A percentile compares a stretch with the other conserved stretches of the same genome.
Conservation (phyloP, 1,140 invertebrate species). For the Artemia franciscana region DNA sequence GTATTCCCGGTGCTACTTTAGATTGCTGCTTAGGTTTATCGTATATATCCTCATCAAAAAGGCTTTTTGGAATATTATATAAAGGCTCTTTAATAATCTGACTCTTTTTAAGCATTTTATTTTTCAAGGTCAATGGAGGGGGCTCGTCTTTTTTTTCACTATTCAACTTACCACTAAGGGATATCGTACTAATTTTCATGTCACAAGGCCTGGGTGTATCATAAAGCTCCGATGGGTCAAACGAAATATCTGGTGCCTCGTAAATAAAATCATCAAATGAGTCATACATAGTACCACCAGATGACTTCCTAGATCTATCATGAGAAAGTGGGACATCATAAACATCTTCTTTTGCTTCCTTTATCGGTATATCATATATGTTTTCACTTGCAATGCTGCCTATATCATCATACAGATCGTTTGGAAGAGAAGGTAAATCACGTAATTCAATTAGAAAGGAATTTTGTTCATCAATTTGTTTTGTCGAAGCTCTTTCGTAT, state of each 20-base stretch:
- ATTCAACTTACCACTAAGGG: too few relatives aligned
- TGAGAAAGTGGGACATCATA: not conserved
- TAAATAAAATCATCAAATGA: not conserved
- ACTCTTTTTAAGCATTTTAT: not conserved
- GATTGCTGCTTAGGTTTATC: not conserved
- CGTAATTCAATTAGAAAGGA: not conserved
- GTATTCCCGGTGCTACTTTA: not conserved
- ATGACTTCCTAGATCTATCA: not conserved
- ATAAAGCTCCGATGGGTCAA: not conserved
- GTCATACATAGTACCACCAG: not conserved
- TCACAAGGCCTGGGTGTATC: not conserved
- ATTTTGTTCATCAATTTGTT: not conserved
- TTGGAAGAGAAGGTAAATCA: not conserved
- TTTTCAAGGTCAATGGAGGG: not conserved
- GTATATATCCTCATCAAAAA: not conserved
- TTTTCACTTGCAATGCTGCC: not conserved
- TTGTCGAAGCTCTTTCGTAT: not conserved
- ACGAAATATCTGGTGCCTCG: not conserved
- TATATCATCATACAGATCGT: not conserved
- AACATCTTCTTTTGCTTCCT: not conserved
- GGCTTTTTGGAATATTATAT: not conserved
- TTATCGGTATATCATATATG: not conserved
- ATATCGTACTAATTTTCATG: too few relatives aligned
- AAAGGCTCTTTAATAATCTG: not conserved
- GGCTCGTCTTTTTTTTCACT: too few relatives aligned